Percentiles rank a stretch among this genome's conserved stretches.
phyloP scores from a whole-genome alignment of 2,888 invertebrate genomes.

The Lutraria lutraria region DNA sequence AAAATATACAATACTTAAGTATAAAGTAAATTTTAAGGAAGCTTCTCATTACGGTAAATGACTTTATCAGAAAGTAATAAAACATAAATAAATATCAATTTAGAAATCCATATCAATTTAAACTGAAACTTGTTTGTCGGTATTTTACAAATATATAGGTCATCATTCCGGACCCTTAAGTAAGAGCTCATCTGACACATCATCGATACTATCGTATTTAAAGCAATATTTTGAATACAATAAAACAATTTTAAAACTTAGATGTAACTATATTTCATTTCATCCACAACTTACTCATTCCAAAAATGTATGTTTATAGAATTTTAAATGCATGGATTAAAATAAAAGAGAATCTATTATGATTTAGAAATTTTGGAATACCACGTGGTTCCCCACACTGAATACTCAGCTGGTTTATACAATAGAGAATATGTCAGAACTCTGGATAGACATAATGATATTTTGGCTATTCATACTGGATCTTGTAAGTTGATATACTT shows the following conservation, averaged over 20 bases:
- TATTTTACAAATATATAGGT: too few species aligned
- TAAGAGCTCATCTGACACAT: too few species aligned
- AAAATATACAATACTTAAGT: background rate
- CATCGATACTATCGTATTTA: too few species aligned
- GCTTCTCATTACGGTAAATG: too few species aligned
- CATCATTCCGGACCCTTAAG: too few species aligned
- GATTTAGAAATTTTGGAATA: conserved; percentile 65
- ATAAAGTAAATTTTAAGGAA: too few species aligned
- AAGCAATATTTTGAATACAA: too few species aligned
- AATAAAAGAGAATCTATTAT: background rate
- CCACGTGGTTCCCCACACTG: conserved; percentile 71
- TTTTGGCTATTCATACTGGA: conserved; percentile 51
- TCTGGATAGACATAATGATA: conserved; percentile 61
- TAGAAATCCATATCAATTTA: too few species aligned
- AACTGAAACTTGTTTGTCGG: too few species aligned
- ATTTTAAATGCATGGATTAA: background rate
- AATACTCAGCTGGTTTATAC: conserved; percentile 68
- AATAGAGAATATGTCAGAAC: conserved; percentile 63
- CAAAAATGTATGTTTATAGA: background rate
- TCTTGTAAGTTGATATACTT: conserved; percentile 33
- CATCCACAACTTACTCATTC: background rate
- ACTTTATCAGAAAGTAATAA: too few species aligned
- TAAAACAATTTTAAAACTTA: too few species aligned
- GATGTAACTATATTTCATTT: background rate
- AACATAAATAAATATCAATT: background rate